Evolutionary conservation across 2,113 vertebrate species (phyloP), one percentile per base, ranked within the genome.

Genomic region (Tyrannus savana): DNA sequence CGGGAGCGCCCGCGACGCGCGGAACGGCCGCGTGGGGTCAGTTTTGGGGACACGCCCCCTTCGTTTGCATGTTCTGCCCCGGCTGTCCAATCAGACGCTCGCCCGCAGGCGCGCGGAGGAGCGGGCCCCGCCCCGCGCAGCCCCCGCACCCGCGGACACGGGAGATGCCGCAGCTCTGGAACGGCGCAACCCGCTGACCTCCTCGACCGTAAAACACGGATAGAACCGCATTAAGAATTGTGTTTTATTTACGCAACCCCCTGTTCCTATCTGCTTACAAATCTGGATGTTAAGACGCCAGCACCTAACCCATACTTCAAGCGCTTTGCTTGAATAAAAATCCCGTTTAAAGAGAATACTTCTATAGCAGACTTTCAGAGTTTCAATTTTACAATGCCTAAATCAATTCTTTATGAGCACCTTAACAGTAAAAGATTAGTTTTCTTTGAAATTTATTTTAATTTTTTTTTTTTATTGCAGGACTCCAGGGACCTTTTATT

Each of bases 161-260:
- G 19, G 19, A 5, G 30, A 9, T 1, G 2, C 0, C 10, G 49
- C 76, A 4, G 49, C 4, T 33, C 6, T 2, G 27, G 2, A 22
- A 4, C 2, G 0, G 49, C 18, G 1, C 2, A 2, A 4, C 4
- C 2, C 7, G 1, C 0, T 0, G 41, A 4, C 2, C 16, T 4
- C 8, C 1, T 5, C 0, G 9, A 22, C 2, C 3, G 39, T 1
- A 13, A 52, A 42, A 6, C 2, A 1, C 1, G 10, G 12, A 10
- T 0, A 2, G 2, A 60, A 4, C 24, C 2, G n/a, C 28, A 6
- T 2, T 8, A 1, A 15, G 0, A 1, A 4, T 0, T 4, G 4
- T 2, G 7, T 3, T 13, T 18, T 3, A 1, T 14, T 17, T 11
- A 23, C 11, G 17, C 14, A 28, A 49, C 16, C 2, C 11, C 19